Conservation (phyloP, 2,113 vertebrate species). For the Engystomops pustulosus region DNA sequence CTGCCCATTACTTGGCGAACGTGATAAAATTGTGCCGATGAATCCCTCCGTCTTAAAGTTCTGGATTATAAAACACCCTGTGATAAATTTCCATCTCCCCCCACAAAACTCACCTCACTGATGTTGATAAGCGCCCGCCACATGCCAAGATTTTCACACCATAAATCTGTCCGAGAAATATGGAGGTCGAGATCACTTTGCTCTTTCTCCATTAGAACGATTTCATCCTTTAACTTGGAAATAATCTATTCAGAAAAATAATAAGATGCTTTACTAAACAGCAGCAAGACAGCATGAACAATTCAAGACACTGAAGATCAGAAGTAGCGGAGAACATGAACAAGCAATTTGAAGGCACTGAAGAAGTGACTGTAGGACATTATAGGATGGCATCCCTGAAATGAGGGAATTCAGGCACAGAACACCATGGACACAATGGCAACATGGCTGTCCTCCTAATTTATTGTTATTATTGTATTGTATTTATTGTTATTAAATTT, state of each 20-base stretch:
- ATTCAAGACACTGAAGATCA: too few relatives aligned
- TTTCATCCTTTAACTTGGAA: slow-evolving; percentile 94
- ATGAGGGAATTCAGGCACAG: too few relatives aligned
- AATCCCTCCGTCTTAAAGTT: too few relatives aligned
- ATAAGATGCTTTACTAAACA: neutral
- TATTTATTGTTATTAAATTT: too few relatives aligned
- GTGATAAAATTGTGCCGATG: too few relatives aligned
- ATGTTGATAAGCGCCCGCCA: slow-evolving; percentile 89
- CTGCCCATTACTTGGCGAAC: too few relatives aligned
- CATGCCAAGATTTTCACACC: slow-evolving; percentile 95
- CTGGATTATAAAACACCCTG: too few relatives aligned
- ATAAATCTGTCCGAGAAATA: slow-evolving; percentile 94
- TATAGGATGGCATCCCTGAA: too few relatives aligned
- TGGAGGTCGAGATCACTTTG: slow-evolving; percentile 91
- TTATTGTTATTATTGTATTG: too few relatives aligned
- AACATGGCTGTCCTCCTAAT: neutral
- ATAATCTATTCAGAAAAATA: slow-evolving; percentile 80
- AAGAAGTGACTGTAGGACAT: too few relatives aligned
- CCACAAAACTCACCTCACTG: slow-evolving; percentile 80
- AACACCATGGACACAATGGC: neutral
- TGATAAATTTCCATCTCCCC: neutral
- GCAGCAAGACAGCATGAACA: neutral
- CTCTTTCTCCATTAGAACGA: slow-evolving; percentile 91
- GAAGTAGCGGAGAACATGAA: neutral
- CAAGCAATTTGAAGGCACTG: too few relatives aligned